Conservation (phyloP, 2,797 vertebrate genomes). For the Okamejei kenojei region DNA sequence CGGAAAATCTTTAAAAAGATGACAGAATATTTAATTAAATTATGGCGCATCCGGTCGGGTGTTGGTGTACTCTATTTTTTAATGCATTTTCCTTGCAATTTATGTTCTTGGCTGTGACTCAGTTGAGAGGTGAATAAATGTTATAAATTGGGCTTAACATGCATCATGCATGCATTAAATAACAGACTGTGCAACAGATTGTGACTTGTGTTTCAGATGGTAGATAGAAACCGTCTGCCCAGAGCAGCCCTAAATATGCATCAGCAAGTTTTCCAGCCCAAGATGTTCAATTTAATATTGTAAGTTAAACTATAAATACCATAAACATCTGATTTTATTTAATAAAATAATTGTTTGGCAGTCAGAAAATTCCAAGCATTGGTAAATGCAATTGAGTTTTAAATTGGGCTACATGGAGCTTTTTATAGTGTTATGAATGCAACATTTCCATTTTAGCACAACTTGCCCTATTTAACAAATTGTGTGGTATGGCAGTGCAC, state of each 20-base stretch:
- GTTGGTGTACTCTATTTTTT: background rate
- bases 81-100: background rate
- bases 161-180: background rate
- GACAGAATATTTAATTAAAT: background rate
- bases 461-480: too few relatives aligned
- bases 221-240: background rate
- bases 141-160: background rate
- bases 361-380: background rate
- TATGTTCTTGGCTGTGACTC: background rate
- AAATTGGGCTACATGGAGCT: too few relatives aligned
- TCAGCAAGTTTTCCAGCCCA: background rate
- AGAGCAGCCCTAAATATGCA: slow-evolving; percentile 17
- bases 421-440: too few relatives aligned
- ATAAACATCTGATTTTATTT: background rate
- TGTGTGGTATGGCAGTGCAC: too few relatives aligned
- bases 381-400: background rate
- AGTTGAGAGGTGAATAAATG: background rate
- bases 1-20: background rate
- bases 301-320: background rate
- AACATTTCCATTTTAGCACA: too few relatives aligned
- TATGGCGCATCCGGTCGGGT: background rate
- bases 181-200: slow-evolving; percentile 33
- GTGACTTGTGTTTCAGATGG: slow-evolving; percentile 25
- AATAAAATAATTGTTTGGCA: background rate
- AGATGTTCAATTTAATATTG: background rate